Conservation (phyloP, 2,113 vertebrate species). For the Rhinopomastus cyanomelas region DNA sequence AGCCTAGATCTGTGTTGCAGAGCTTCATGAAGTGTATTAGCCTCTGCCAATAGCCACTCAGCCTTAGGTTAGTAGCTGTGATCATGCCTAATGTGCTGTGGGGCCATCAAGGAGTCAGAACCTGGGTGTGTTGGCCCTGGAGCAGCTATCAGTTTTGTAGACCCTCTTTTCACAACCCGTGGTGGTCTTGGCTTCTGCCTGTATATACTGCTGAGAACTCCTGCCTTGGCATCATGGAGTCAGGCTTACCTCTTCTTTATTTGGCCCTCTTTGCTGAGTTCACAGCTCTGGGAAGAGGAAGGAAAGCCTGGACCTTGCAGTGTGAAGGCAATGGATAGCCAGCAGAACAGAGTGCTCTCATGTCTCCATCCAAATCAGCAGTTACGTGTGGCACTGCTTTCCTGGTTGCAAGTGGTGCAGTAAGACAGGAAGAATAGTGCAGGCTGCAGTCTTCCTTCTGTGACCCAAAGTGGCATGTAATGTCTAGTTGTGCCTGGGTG, state of each 20-base stretch:
- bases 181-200: not conserved
- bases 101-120: not conserved
- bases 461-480: not conserved
- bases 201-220: not conserved
- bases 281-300: not conserved
- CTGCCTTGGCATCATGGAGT: not conserved
- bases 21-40: no score
- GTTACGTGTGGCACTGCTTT: not conserved
- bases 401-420: not conserved
- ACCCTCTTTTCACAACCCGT: not conserved
- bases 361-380: not conserved
- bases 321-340: not conserved
- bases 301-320: not conserved
- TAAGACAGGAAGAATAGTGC: not conserved
- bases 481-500: not conserved
- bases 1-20: not conserved
- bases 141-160: not conserved
- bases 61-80: not conserved
- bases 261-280: not conserved
- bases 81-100: not conserved
- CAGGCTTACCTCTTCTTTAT: not conserved
- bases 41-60: fast-evolving
- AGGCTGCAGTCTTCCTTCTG: not conserved
- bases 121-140: not conserved
- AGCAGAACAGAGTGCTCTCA: not conserved